Evolutionary conservation across 2,797 vertebrate genomes (phyloP), one percentile per base, ranked within the genome.

Genomic region (Sebastes itinus): DNA sequence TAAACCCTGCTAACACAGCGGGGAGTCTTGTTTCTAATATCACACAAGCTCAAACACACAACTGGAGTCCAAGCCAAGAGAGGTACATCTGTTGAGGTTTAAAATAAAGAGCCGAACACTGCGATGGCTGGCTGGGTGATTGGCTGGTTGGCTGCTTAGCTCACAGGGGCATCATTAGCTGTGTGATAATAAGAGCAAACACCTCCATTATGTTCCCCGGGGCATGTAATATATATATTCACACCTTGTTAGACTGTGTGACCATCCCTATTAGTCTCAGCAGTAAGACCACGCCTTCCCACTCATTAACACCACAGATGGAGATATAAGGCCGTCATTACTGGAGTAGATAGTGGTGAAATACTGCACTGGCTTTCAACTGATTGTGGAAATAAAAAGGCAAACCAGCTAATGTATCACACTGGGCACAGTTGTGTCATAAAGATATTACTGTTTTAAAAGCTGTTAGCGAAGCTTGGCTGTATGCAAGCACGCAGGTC

Each of bases 221-320:
- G 64, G 77, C 32, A 59, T 82, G 70, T 80, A 64, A 83, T 77
- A 75, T 63, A 42, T 87, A 77, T 78, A 75, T 89, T 89, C 80
- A 83, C 83, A 91, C 88, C 83, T 87, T 82, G 76, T 90, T 88
- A 86, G 78, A 72, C 72, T 38, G 78, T 80, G 81, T 76, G 78
- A 83, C 71, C 82, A 73, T 54, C 81, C 72, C 80, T 77, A 77
- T 87, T 91, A 89, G 77, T 60, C 71, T 75, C 87, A 74, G 84
- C 76, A 66, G 67, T 82, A 64, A 62, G 62, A 64, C 66, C 1
- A n/a, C 20, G 23, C 14, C 84, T 78, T 80, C 81, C 58, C 74
- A 54, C 86, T 90, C 86, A 89, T 91, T 92, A 92, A 79, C 88
- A 64, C 85, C 28, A 22, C 62, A 23, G 25, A 83, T 87, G 68